Evolutionary conservation across 2,113 vertebrate genomes (phyloP).

Genomic region (Tympanuchus pallidicinctus): DNA sequence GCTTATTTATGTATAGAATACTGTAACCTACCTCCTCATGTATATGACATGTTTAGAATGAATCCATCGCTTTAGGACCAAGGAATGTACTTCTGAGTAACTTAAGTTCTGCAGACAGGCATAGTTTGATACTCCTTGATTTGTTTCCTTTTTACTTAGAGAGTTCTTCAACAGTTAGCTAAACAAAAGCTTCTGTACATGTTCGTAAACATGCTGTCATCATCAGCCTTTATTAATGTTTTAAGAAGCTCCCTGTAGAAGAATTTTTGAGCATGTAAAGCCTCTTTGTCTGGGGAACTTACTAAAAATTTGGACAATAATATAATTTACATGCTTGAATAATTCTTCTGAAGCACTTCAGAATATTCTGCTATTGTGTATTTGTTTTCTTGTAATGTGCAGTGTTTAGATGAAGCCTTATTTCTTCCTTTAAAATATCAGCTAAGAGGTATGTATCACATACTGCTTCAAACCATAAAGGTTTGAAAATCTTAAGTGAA

Average conservation of each 20-base stretch:
- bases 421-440: neutral
- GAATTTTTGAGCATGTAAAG: neutral
- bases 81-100: neutral
- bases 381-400: neutral
- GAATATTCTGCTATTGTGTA: neutral
- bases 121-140: neutral
- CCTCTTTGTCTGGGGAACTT: neutral
- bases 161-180: neutral
- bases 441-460: neutral
- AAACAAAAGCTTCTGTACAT: neutral
- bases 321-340: neutral
- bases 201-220: neutral
- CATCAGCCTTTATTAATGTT: neutral
- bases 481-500: neutral
- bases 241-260: neutral
- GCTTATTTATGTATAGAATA: neutral
- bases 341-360: neutral
- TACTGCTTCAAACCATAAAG: neutral
- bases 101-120: neutral
- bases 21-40: neutral
- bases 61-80: neutral
- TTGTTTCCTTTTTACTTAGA: neutral
- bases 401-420: neutral
- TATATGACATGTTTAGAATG: neutral
- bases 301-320: neutral